These are phyloP conservation scores for Butastur rufipennis DNA, from an alignment of 2,113 vertebrate species.

Conservation along the genomic window DNA sequence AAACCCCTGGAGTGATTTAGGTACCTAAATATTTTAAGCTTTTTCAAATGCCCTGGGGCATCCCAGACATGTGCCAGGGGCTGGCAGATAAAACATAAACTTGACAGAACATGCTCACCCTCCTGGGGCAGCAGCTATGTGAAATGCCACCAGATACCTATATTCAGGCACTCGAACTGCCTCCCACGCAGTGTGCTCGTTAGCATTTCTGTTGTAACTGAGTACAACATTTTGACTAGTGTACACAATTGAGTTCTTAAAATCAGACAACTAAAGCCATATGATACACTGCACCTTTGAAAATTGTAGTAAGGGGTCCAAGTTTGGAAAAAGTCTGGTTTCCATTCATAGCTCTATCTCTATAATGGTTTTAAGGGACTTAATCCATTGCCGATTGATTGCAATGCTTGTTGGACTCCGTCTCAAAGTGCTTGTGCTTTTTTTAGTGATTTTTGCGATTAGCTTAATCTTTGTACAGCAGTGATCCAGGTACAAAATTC, in stretches of 20 bases:
- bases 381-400: background rate
- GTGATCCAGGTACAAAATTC: background rate
- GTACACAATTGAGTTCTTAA: background rate
- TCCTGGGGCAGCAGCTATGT: background rate
- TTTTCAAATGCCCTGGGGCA: background rate
- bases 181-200: accelerated
- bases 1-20: background rate
- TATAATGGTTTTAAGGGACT: background rate
- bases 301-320: background rate
- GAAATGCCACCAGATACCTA: background rate
- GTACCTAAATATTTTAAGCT: background rate
- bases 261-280: background rate
- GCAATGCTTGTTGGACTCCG: background rate
- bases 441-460: background rate
- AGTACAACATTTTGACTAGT: background rate
- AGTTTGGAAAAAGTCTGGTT: background rate
- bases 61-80: background rate
- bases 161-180: accelerated
- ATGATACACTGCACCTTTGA: background rate
- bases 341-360: background rate
- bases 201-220: background rate
- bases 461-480: background rate
- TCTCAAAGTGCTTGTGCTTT: background rate
- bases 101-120: background rate
- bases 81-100: background rate